Evolutionary conservation across 2,888 invertebrate species (phyloP).

Genomic region (Aquatica leii): DNA sequence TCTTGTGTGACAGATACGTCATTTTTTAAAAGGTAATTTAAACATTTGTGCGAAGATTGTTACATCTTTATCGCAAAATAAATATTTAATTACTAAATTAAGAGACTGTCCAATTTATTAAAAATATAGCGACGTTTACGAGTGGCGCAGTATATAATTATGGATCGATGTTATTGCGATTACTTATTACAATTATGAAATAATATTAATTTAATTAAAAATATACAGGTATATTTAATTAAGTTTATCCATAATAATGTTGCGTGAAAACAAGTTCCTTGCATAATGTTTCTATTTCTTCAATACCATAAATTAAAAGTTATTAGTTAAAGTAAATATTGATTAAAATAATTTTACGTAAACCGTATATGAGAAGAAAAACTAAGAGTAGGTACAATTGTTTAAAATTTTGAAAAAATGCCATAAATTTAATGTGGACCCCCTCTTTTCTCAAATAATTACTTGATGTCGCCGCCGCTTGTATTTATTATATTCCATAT

Average conservation of each 20-base stretch:
- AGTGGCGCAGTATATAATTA: too few species aligned
- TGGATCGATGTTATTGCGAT: too few species aligned
- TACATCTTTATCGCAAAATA: too few species aligned
- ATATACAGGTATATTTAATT: slow-evolving; percentile 17
- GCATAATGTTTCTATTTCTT: slow-evolving; percentile 18
- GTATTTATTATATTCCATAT: neutral
- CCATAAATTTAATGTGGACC: neutral
- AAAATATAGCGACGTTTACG: too few species aligned
- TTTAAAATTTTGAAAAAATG: neutral
- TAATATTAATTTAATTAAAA: slow-evolving; percentile 6
- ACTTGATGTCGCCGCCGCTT: neutral
- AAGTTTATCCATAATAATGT: slow-evolving; percentile 15
- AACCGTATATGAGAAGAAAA: too few species aligned
- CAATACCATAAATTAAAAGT: slow-evolving; percentile 17
- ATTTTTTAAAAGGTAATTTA: too few species aligned
- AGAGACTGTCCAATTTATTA: too few species aligned
- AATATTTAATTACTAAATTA: too few species aligned
- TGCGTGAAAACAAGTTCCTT: neutral
- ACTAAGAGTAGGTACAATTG: too few species aligned
- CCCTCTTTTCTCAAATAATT: neutral
- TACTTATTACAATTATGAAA: slow-evolving; percentile 9
- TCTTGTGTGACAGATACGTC: too few species aligned
- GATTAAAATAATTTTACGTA: slow-evolving; percentile 14
- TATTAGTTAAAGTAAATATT: slow-evolving; percentile 5
- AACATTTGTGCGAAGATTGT: too few species aligned